These are phyloP conservation scores for Saccopteryx leptura DNA, from an alignment of 2,113 vertebrate species.

Conservation along the genomic window DNA sequence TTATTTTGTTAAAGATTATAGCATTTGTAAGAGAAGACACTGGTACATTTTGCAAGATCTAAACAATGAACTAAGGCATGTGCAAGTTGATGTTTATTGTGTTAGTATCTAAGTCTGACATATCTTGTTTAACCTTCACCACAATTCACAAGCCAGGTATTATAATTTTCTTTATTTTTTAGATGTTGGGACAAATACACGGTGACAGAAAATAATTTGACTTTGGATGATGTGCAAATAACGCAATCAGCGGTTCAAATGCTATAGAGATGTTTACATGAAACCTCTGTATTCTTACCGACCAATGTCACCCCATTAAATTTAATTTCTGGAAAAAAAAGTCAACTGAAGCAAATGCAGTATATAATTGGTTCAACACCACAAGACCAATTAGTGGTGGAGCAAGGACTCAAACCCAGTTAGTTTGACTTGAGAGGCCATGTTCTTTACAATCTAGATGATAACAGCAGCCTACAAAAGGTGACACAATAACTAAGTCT, in stretches of 20 bases:
- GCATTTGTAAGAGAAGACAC: neutral
- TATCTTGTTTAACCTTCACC: neutral
- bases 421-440: neutral
- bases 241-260: no score
- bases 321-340: no score
- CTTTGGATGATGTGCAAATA: no score
- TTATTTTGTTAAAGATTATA: conserved; percentile 43
- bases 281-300: no score
- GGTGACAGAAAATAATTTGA: no score
- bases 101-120: neutral
- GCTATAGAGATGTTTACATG: no score
- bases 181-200: neutral
- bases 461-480: neutral
- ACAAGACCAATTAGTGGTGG: neutral
- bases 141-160: neutral
- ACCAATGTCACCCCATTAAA: no score
- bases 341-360: neutral
- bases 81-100: neutral
- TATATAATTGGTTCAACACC: neutral
- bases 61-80: neutral
- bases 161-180: neutral
- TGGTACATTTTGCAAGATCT: neutral
- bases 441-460: neutral
- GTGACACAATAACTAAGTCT: neutral
- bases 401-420: neutral